Evolutionary conservation across 2,888 invertebrate species (phyloP), one percentile per base, ranked within the genome.

Genomic region (Brachylomia viminalis): DNA sequence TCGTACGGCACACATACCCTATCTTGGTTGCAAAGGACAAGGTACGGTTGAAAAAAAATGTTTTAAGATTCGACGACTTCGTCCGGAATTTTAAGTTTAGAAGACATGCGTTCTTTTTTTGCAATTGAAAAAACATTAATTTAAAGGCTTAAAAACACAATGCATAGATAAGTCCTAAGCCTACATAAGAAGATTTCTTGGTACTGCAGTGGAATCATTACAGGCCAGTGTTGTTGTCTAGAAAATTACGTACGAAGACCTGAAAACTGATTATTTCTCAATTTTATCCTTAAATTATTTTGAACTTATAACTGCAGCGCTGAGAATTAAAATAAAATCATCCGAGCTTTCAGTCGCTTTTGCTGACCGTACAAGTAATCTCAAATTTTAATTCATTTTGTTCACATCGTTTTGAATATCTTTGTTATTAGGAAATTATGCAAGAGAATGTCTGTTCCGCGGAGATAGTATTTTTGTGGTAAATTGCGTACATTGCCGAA

Each of bases 351-450:
- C 1, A 10, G 6, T 42, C 2, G 33, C 6, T 80, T 65, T 30
- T 33, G 54, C 27, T n/a, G 17, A 38, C 70, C n/a, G 67, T 85
- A 71, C 68, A 65, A 64, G 86, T 82, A 82, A 85, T 85, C 75
- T 85, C 47, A 73, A 82, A 78, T 82, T 84, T 82, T 85, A 78
- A 85, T 84, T 82, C 85, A 78, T 82, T 82, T 82, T 67, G 69
- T 77, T 85, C 85, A 82, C 85, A 72, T 77, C 73, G 72, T 75
- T 84, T 70, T 70, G 69, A 66, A 83, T 83, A 79, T 69, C 79
- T 79, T 72, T 58, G 79, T 61, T 73, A 58, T 83, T 75, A 71
- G 47, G n/a, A 80, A 80, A 80, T 82, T 80, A 84, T 68, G 70
- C 70, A 56, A 71, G 67, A 80, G 33, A 68, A 64, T 80, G 54